These are phyloP conservation scores for Pseudorectes ferrugineus DNA, from an alignment of 2,113 vertebrate species.

Conservation along the genomic window DNA sequence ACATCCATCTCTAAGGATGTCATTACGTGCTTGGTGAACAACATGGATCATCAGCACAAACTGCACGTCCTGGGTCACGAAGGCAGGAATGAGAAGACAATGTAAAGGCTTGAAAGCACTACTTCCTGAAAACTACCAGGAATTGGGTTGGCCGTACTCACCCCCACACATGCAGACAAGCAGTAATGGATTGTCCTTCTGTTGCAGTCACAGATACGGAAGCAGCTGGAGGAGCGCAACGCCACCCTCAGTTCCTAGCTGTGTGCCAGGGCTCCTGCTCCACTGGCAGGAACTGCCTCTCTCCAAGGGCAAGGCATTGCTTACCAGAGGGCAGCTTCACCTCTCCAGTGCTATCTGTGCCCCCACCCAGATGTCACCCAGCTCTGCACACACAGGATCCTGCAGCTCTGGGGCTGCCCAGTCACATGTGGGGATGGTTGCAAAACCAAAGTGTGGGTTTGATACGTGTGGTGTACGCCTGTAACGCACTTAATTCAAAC, in stretches of 20 bases:
- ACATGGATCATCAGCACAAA: neutral
- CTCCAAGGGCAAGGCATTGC: neutral
- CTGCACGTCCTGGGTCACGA: rapidly evolving
- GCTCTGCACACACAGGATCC: neutral
- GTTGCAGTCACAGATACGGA: constrained; percentile 70
- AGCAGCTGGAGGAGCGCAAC: constrained; percentile 36
- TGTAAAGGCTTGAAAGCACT: neutral
- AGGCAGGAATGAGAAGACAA: neutral
- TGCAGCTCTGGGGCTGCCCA: neutral
- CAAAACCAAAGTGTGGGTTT: neutral
- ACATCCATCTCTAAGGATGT: neutral
- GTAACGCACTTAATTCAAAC: neutral
- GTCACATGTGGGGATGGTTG: rapidly evolving
- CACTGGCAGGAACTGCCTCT: rapidly evolving
- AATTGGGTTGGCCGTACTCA: neutral
- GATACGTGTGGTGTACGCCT: rapidly evolving
- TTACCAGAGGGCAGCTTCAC: neutral
- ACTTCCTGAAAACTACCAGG: neutral
- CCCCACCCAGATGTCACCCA: rapidly evolving
- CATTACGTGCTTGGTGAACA: neutral
- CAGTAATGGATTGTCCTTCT: neutral
- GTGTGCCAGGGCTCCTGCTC: neutral
- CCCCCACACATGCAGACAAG: rapidly evolving
- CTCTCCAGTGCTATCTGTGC: neutral
- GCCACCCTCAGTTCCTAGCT: constrained; percentile 13